Evolutionary conservation across 2,888 invertebrate genomes (phyloP), one percentile per base, ranked within the genome.

Genomic region (Phasia obesa): DNA sequence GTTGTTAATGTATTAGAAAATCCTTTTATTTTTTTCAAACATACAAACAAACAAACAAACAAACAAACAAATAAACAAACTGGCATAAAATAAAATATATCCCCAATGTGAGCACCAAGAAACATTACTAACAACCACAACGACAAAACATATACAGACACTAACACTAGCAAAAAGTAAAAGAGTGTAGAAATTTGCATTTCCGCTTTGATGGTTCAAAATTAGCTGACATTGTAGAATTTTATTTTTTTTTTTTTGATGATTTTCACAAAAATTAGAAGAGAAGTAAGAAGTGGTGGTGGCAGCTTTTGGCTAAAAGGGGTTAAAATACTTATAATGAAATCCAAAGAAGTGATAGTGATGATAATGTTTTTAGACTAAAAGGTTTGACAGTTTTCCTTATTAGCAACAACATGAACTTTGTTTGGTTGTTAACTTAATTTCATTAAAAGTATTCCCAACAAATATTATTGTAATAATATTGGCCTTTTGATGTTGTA

Each of bases 191-290:
- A 81, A 77, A 82, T 82, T 81, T 77, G 69, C 77, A 82, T 82
- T 77, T 82, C 59, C 77, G 60, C 73, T 82, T 77, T 77, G 81
- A 77, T 82, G 81, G 67, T 69, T 77, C 42, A 77, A 82, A 82
- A 82, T 77, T 82, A 77, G 81, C 77, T 82, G 77, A 74, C 73
- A 77, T 82, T 82, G 62, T 77, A 70, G 53, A 71, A 71, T 81
- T 65, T 64, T 59, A 81, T 65, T 71, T 71, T 44, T 6, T 67
- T 59, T 23, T 25, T 60, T 23, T 17, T 51, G 59, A 27, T 51
- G 60, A 35, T 23, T 11, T 21, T 21, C 44, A 27, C n/a, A n/a
- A n/a, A 27, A 31, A 15, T n/a, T 17, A 3, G 0, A 21, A 15
- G 19, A 15, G n/a, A 2, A 13, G 19, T 25, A 21, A 6, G 13